These are phyloP conservation scores for Fissipunctia ypsillon DNA, from an alignment of 2,888 invertebrate species.

Conservation along the genomic window DNA sequence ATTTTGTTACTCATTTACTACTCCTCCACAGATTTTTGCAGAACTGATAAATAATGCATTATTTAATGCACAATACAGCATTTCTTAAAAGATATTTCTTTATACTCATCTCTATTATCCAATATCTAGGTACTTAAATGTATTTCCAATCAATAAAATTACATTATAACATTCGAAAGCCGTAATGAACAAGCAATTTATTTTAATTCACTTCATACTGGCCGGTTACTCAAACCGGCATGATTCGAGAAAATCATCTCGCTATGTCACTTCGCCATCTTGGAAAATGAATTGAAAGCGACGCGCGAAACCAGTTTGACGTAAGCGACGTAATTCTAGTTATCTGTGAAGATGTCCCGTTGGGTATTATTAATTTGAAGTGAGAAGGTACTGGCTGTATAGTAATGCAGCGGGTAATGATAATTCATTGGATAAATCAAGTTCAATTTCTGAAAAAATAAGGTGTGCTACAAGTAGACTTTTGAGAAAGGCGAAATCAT, in stretches of 20 bases:
- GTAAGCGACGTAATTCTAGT: slow-evolving; percentile 26
- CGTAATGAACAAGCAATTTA: slow-evolving; percentile 42
- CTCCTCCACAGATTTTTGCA: background rate
- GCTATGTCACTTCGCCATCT: slow-evolving; percentile 40
- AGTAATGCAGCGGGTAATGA: background rate
- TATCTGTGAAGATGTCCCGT: slow-evolving; percentile 39
- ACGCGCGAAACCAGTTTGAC: slow-evolving; percentile 45
- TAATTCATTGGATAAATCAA: slow-evolving; percentile 8
- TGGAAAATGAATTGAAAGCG: slow-evolving; percentile 61
- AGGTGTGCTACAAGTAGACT: background rate
- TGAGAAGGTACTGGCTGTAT: background rate
- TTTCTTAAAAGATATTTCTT: background rate
- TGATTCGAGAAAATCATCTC: slow-evolving; percentile 59
- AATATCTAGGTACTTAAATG: background rate
- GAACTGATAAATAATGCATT: too few relatives aligned
- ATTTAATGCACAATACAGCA: too few relatives aligned
- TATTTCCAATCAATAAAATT: slow-evolving; percentile 3
- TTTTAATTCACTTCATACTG: slow-evolving; percentile 31
- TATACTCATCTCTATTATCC: background rate
- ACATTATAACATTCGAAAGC: slow-evolving; percentile 53
- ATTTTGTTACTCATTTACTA: background rate
- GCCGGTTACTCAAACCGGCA: slow-evolving; percentile 46
- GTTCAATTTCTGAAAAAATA: background rate
- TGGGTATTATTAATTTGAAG: slow-evolving; percentile 27
- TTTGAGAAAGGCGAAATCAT: too few relatives aligned